phyloP scores from a whole-genome alignment of 1,140 invertebrate species.

The Mizuhopecten yessoensis region DNA sequence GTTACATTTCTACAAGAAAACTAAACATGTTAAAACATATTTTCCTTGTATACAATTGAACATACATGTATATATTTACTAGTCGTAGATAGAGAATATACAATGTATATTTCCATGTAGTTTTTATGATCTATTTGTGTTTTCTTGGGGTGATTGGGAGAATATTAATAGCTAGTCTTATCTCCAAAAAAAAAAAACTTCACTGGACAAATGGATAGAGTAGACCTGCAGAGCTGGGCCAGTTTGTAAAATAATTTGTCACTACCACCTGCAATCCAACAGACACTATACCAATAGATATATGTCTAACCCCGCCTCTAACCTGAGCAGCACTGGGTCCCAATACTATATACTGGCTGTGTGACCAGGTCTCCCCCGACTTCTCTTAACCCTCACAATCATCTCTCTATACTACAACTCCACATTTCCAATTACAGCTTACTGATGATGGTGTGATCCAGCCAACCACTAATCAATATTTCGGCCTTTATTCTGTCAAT shows the following conservation, averaged over 20 bases:
- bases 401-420: not conserved
- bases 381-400: not conserved
- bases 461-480: not conserved
- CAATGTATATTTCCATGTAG: too few species aligned
- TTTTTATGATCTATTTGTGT: too few species aligned
- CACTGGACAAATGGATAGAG: too few species aligned
- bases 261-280: not conserved
- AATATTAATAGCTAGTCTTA: too few species aligned
- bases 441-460: not conserved
- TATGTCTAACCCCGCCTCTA: not conserved
- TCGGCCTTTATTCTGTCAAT: conserved; percentile 14
- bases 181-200: too few species aligned
- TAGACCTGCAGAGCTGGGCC: too few species aligned
- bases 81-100: too few species aligned
- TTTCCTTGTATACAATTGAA: too few species aligned
- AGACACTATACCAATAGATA: not conserved
- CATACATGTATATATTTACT: too few species aligned
- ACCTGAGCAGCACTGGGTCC: not conserved
- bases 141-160: too few species aligned
- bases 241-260: conserved; percentile 6
- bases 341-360: not conserved
- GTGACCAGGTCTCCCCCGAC: conserved; percentile 3
- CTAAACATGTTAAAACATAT: too few species aligned
- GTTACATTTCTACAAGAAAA: too few species aligned
- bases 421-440: conserved; percentile 6